Conservation (phyloP, 2,113 vertebrate species). For the Pollachius pollachius region DNA sequence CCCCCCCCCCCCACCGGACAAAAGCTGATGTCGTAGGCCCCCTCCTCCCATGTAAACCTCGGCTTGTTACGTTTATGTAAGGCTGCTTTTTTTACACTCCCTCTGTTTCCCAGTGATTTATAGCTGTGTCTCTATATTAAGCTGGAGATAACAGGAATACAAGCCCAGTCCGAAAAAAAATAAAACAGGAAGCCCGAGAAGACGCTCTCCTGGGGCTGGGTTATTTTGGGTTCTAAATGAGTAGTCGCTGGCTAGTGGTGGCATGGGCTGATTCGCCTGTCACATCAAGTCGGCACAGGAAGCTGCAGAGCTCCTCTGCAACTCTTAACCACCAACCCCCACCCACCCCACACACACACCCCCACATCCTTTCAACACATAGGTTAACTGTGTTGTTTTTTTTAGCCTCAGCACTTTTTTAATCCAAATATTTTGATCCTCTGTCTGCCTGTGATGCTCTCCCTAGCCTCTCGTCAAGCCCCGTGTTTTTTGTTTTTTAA, state of each 20-base stretch:
- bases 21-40: background rate
- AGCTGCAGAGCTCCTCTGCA: background rate
- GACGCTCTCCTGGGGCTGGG: too few relatives aligned
- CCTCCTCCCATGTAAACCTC: background rate
- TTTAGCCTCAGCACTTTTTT: background rate
- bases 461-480: background rate
- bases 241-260: background rate
- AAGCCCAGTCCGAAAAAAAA: background rate
- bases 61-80: background rate
- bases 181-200: background rate
- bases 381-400: conserved; percentile 4
- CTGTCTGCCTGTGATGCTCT: background rate
- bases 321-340: background rate
- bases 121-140: conserved; percentile 6
- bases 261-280: background rate
- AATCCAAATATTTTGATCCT: conserved; percentile 12
- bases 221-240: background rate
- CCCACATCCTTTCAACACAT: background rate
- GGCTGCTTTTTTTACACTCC: background rate
- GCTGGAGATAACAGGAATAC: background rate
- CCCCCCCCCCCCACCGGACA: background rate
- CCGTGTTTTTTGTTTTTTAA: conserved; percentile 1
- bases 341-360: background rate
- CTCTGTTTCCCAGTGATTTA: conserved; percentile 1
- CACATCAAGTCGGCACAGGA: background rate